Conservation (phyloP, 1,140 invertebrate species). For the Caenorhabditis remanei region DNA sequence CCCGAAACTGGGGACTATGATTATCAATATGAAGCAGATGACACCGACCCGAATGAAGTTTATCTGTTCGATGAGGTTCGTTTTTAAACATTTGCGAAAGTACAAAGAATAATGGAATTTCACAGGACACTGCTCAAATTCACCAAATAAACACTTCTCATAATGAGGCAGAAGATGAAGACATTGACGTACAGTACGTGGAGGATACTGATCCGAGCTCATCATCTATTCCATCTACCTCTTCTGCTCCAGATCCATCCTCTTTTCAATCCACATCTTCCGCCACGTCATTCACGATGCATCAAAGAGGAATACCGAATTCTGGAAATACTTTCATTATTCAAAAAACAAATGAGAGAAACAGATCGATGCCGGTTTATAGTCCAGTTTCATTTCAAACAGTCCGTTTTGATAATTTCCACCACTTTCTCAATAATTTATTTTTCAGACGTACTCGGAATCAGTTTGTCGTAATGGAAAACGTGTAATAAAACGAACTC, state of each 20-base stretch:
- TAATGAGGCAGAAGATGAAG: background rate
- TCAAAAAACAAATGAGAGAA: background rate
- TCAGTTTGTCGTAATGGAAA: background rate
- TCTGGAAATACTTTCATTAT: background rate
- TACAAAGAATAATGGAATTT: background rate
- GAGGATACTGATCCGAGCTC: background rate
- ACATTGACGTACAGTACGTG: background rate
- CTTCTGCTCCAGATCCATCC: background rate
- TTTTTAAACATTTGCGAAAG: too few relatives aligned
- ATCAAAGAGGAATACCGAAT: background rate
- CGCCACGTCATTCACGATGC: background rate
- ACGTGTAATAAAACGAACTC: conserved; percentile 16
- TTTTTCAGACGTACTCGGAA: background rate
- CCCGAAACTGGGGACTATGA: background rate
- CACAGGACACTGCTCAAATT: conserved; percentile 9
- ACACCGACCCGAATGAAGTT: background rate
- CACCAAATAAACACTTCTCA: background rate
- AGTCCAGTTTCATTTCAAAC: background rate
- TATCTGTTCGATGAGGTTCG: conserved; percentile 10
- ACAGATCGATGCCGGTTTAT: background rate
- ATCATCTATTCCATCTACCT: background rate
- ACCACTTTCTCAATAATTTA: background rate
- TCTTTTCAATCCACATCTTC: background rate
- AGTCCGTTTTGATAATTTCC: background rate
- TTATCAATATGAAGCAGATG: background rate